Percentiles rank a stretch among this genome's conserved stretches.
Conservation (phyloP, 2,797 vertebrate species). For the Sebastes variabilis region DNA sequence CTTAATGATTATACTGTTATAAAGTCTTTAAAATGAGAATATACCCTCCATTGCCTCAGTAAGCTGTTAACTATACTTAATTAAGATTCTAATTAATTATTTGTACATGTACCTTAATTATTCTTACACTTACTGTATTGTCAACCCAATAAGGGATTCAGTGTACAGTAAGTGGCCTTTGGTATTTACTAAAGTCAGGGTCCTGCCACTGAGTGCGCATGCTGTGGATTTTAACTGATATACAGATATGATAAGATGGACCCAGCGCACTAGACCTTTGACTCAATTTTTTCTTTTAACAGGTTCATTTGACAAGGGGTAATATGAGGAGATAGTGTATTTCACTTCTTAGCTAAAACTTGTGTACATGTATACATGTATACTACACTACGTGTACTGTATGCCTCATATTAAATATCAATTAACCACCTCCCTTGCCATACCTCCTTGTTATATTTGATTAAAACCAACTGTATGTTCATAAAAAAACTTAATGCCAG, state of each 20-base stretch:
- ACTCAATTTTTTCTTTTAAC: constrained; percentile 4
- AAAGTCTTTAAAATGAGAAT: not conserved
- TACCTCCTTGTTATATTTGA: not conserved
- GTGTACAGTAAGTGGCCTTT: constrained; percentile 35
- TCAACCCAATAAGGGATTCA: not conserved
- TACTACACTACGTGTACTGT: not conserved
- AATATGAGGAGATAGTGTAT: not conserved
- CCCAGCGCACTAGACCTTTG: constrained; percentile 36
- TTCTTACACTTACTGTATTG: not conserved
- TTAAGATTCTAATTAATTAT: not conserved
- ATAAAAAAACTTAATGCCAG: not conserved
- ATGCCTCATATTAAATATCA: not conserved
- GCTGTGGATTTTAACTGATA: constrained; percentile 58
- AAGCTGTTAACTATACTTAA: not conserved
- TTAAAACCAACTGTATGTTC: not conserved
- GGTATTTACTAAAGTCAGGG: constrained; percentile 54
- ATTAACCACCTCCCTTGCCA: not conserved
- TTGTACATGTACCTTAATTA: not conserved
- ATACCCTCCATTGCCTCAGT: not conserved
- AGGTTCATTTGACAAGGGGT: not conserved
- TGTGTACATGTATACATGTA: too few relatives aligned
- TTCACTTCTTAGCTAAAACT: not conserved
- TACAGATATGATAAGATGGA: constrained; percentile 69
- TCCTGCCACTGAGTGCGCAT: constrained; percentile 51
- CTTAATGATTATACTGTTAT: not conserved